Evolutionary conservation across 2,888 invertebrate genomes (phyloP).

Genomic region (Ochropacha duplaris): DNA sequence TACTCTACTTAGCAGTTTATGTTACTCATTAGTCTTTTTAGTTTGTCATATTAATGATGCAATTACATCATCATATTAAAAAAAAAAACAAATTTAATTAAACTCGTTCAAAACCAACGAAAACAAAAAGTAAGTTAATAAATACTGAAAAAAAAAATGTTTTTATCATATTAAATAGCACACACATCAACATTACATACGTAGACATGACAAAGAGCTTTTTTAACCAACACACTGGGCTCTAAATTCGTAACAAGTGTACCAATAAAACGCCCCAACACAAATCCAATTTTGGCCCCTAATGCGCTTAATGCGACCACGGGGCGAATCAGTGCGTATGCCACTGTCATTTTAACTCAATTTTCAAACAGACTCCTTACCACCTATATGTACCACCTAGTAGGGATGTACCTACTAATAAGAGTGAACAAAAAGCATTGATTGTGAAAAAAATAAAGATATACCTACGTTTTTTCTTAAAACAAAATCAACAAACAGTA

Average conservation of each 20-base stretch:
- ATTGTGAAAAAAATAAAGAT: background rate
- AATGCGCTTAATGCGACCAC: conserved; percentile 80
- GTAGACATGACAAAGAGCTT: conserved; percentile 44
- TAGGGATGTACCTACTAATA: conserved; percentile 23
- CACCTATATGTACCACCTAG: conserved; percentile 23
- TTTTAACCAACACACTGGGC: conserved; percentile 60
- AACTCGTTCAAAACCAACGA: too few species aligned
- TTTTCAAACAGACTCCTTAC: conserved; percentile 62
- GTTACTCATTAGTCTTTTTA: too few species aligned
- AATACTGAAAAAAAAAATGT: too few species aligned
- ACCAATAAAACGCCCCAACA: conserved; percentile 76
- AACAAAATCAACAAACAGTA: too few species aligned
- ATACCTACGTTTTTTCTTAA: too few species aligned
- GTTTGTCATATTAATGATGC: too few species aligned
- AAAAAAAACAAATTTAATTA: too few species aligned
- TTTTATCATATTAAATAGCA: background rate
- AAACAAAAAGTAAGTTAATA: too few species aligned
- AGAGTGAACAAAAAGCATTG: conserved; percentile 2
- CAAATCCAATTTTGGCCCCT: conserved; percentile 81
- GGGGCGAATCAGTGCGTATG: conserved; percentile 80
- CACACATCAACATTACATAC: background rate
- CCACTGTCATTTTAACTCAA: conserved; percentile 83
- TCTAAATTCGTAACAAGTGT: conserved; percentile 78
- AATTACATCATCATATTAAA: too few species aligned
- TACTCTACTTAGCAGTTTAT: too few species aligned